Percentiles rank a stretch among this genome's conserved stretches.
Conservation (phyloP, 2,113 vertebrate genomes). For the Caretta caretta region DNA sequence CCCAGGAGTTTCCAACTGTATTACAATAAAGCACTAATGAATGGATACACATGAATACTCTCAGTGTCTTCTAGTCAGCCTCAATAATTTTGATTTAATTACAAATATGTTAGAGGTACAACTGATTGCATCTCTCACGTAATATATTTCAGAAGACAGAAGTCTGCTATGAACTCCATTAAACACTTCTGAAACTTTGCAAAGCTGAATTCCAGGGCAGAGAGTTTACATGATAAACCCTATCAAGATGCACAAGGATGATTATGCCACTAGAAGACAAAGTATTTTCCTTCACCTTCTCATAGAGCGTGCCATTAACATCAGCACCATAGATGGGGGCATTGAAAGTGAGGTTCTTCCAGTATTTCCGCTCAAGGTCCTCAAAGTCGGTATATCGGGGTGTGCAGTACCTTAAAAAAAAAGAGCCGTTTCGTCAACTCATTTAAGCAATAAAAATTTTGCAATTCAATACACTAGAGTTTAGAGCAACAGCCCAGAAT, state of each 20-base stretch:
- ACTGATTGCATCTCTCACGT: background rate
- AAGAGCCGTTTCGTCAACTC: background rate
- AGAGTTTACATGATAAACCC: background rate
- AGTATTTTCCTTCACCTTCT: conserved; percentile 82
- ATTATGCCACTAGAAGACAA: background rate
- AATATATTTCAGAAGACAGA: background rate
- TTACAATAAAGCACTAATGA: background rate
- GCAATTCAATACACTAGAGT: background rate
- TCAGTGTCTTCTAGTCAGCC: background rate
- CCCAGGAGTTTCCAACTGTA: background rate
- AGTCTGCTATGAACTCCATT: background rate
- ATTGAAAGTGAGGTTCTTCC: conserved; percentile 98
- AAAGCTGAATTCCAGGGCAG: background rate
- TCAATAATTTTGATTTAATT: background rate
- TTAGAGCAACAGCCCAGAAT: accelerated
- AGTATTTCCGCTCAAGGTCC: conserved; percentile 96
- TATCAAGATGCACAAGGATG: background rate
- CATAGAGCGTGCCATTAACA: conserved; percentile 93
- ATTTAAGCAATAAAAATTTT: background rate
- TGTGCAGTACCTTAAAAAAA: conserved; percentile 87
- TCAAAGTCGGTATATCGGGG: conserved; percentile 92
- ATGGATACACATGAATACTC: background rate
- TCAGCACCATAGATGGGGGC: conserved; percentile 96
- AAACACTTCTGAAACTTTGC: background rate
- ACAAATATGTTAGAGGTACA: background rate